These are phyloP conservation scores for Triops longicaudatus DNA, from an alignment of 1,140 invertebrate genomes.

Conservation along the genomic window DNA sequence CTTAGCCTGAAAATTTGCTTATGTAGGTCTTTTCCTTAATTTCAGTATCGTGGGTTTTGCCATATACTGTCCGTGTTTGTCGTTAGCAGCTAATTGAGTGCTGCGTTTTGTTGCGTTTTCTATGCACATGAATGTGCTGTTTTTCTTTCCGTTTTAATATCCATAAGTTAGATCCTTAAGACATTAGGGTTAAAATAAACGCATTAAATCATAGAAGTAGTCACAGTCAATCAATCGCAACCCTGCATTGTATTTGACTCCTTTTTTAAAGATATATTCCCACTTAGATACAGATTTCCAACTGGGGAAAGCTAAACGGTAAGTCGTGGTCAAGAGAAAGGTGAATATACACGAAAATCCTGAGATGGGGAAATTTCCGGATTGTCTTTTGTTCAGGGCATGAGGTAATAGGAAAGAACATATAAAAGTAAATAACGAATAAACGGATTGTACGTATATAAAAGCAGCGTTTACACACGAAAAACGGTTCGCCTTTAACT, in stretches of 20 bases:
- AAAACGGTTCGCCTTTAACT: background rate
- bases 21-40: too few relatives aligned
- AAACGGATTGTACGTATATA: background rate
- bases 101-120: too few relatives aligned
- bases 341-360: background rate
- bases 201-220: background rate
- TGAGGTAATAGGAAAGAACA: background rate
- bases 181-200: too few relatives aligned
- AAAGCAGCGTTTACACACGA: background rate
- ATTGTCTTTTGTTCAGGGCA: background rate
- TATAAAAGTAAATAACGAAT: background rate
- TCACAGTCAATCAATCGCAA: background rate
- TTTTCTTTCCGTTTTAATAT: too few relatives aligned
- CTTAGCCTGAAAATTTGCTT: too few relatives aligned
- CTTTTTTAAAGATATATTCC: background rate
- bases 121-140: too few relatives aligned
- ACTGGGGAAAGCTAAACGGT: background rate
- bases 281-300: background rate
- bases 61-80: too few relatives aligned
- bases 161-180: too few relatives aligned
- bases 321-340: background rate
- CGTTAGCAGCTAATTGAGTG: too few relatives aligned
- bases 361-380: background rate
- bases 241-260: background rate
- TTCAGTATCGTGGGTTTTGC: too few relatives aligned